Conservation (phyloP, 2,113 vertebrate genomes). For the Sylvia atricapilla region DNA sequence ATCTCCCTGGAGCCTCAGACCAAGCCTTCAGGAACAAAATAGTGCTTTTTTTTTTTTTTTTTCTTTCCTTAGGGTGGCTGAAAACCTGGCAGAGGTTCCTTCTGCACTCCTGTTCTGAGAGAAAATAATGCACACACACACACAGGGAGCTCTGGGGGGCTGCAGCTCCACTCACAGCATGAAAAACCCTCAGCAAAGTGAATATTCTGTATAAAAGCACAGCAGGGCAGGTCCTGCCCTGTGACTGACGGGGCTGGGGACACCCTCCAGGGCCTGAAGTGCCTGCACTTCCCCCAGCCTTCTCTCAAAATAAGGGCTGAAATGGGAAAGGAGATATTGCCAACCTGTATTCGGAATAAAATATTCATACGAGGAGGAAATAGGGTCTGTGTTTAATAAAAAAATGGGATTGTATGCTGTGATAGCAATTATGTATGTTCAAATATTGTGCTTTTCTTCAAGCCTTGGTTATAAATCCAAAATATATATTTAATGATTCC, state of each 20-base stretch:
- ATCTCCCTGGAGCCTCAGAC: not conserved
- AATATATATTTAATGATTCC: slow-evolving; percentile 73
- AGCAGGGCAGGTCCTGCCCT: not conserved
- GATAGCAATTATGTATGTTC: not conserved
- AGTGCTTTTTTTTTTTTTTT: too few species aligned
- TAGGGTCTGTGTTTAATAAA: slow-evolving; percentile 57
- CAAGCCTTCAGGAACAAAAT: not conserved
- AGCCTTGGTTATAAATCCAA: slow-evolving; percentile 46
- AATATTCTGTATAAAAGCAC: not conserved
- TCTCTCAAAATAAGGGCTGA: slow-evolving; percentile 19
- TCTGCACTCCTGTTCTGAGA: not conserved
- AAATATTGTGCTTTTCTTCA: slow-evolving; percentile 61
- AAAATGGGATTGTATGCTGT: slow-evolving; percentile 12
- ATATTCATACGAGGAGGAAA: slow-evolving; percentile 72
- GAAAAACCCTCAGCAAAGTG: not conserved
- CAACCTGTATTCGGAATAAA: slow-evolving; percentile 66
- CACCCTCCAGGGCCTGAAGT: too few species aligned
- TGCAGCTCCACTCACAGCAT: not conserved
- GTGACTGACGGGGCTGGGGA: not conserved
- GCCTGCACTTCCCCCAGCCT: not conserved
- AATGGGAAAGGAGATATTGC: slow-evolving; percentile 22
- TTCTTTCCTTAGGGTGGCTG: not conserved
- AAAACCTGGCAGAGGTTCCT: not conserved
- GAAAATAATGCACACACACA: not conserved
- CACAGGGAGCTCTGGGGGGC: not conserved